Percentiles rank a stretch among this genome's conserved stretches.
phyloP scores from a whole-genome alignment of 2,113 vertebrate genomes.

The Sitta europaea region DNA sequence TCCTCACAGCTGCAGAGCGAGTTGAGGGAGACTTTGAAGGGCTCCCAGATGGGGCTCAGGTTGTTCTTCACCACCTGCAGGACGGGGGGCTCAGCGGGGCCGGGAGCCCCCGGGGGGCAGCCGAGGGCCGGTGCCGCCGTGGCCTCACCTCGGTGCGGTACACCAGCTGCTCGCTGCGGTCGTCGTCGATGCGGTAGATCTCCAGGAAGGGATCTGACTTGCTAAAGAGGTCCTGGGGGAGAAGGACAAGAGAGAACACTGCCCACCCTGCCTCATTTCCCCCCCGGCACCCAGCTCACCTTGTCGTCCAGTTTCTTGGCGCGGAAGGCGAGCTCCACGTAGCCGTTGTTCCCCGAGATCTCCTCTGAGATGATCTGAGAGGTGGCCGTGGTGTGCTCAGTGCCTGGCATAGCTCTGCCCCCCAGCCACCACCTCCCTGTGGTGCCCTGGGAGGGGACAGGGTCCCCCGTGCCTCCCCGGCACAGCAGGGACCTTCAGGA shows the following conservation, averaged over 20 bases:
- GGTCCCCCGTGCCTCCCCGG: accelerated
- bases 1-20: conserved; percentile 93
- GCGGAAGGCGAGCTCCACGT: conserved; percentile 87
- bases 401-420: accelerated
- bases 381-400: accelerated
- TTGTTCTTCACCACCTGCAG: conserved; percentile 94
- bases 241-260: not conserved
- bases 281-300: conserved; percentile 32
- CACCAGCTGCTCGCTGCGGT: conserved; percentile 86
- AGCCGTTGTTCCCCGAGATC: conserved; percentile 93
- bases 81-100: not conserved
- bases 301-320: conserved; percentile 94
- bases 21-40: conserved; percentile 92
- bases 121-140: accelerated
- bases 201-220: conserved; percentile 95
- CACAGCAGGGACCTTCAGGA: not conserved
- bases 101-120: accelerated
- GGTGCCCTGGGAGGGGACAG: not conserved
- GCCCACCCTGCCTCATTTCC: not conserved
- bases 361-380: conserved; percentile 89
- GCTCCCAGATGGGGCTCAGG: conserved; percentile 92
- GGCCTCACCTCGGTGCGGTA: conserved; percentile 86
- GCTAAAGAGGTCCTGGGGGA: conserved; percentile 90
- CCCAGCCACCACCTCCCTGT: not conserved
- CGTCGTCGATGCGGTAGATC: conserved; percentile 86